Conservation (phyloP, 2,797 vertebrate species). For the Hippoglossus hippoglossus region DNA sequence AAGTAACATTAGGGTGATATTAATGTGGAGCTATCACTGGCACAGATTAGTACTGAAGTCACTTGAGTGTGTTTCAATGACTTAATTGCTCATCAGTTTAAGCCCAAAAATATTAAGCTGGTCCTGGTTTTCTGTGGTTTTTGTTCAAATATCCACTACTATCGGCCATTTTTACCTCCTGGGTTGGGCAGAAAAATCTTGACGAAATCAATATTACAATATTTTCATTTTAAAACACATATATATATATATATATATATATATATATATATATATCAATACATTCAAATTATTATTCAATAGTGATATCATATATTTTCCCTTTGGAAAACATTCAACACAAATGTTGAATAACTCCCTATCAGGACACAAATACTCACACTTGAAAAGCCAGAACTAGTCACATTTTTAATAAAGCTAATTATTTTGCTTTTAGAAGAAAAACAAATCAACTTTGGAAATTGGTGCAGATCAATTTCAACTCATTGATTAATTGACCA, state of each 20-base stretch:
- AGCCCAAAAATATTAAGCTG: constrained; percentile 3
- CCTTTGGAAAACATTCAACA: too few species aligned
- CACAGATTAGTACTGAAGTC: constrained; percentile 4
- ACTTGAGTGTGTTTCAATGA: constrained; percentile 5
- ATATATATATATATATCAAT: neutral
- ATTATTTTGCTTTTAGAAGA: too few species aligned
- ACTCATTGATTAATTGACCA: accelerated
- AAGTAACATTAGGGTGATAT: constrained; percentile 19
- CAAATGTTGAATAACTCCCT: too few species aligned
- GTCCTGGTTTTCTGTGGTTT: neutral
- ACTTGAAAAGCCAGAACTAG: too few species aligned
- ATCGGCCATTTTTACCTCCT: accelerated
- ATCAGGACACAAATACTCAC: too few species aligned
- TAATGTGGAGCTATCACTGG: neutral
- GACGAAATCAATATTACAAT: neutral
- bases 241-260: neutral
- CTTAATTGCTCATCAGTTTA: constrained; percentile 12
- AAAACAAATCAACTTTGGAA: too few species aligned
- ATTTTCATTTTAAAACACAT: neutral
- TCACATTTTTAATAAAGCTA: too few species aligned
- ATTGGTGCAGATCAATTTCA: too few species aligned
- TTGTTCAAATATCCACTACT: neutral
- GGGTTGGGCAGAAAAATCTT: neutral
- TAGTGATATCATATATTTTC: too few species aligned
- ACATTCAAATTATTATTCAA: too few species aligned